Percentiles rank a stretch among this genome's conserved stretches.
Conservation (phyloP, 2,888 invertebrate species). For the Mechanitis mazaeus region DNA sequence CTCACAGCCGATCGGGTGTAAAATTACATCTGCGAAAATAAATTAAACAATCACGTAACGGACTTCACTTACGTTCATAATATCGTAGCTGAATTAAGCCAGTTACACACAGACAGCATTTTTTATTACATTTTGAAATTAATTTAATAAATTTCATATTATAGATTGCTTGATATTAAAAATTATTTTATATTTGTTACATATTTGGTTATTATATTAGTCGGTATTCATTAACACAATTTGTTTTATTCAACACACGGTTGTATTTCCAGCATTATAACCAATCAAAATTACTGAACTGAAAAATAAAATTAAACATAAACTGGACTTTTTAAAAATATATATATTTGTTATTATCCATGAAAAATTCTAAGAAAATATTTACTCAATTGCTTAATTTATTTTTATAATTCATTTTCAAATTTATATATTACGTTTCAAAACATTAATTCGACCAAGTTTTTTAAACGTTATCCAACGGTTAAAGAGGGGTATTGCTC, state of each 20-base stretch:
- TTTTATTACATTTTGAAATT: no score
- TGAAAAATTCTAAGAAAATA: no score
- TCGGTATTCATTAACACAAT: no score
- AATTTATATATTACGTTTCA: no score
- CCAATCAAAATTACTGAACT: constrained; percentile 39
- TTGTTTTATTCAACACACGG: background rate
- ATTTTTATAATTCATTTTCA: background rate
- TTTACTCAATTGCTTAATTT: no score
- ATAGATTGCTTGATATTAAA: no score
- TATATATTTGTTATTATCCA: constrained; percentile 5
- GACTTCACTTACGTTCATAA: constrained; percentile 24
- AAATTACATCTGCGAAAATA: constrained; percentile 56
- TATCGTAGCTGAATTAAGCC: constrained; percentile 23
- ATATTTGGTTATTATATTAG: no score
- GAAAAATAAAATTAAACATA: constrained; percentile 37
- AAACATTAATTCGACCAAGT: no score
- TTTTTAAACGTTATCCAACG: constrained; percentile 18
- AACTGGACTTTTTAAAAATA: constrained; percentile 6
- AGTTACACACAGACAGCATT: constrained; percentile 9
- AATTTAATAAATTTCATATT: no score
- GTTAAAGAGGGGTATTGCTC: constrained; percentile 29
- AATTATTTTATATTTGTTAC: no score
- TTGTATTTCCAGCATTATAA: constrained; percentile 17
- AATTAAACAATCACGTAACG: constrained; percentile 49
- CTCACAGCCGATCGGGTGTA: constrained; percentile 50